These are phyloP conservation scores for Drosophila neutralis DNA, from an alignment of 2,888 invertebrate genomes.

Conservation along the genomic window DNA sequence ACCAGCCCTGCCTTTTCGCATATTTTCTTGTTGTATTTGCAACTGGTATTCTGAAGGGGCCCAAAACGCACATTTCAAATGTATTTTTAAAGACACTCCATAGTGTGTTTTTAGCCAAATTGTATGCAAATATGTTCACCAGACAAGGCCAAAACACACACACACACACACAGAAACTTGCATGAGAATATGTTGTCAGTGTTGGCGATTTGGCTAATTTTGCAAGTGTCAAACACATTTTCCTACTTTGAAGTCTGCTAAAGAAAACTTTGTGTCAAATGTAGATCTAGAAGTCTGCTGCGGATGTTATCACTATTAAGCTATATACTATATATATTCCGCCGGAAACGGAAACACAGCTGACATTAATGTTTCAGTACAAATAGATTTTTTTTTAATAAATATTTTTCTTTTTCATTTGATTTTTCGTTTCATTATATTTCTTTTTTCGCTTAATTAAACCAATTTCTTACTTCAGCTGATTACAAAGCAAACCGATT, in stretches of 20 bases:
- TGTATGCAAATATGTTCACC: constrained; percentile 73
- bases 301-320: neutral
- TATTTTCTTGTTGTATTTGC: constrained; percentile 6
- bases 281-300: accelerated
- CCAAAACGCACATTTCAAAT: constrained; percentile 59
- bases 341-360: no score
- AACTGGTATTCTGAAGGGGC: constrained; percentile 6
- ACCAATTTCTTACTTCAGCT: neutral
- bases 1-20: neutral
- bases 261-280: neutral
- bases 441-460: neutral
- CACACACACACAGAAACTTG: constrained; percentile 20
- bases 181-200: neutral
- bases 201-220: neutral
- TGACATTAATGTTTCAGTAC: neutral
- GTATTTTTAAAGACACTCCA: constrained; percentile 78
- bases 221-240: neutral
- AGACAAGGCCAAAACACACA: constrained; percentile 36
- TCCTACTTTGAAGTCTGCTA: neutral
- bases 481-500: neutral
- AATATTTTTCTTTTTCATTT: neutral
- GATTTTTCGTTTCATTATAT: no score
- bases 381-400: no score
- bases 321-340: neutral
- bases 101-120: constrained; percentile 79